These are phyloP conservation scores for Griposia aprilina DNA, from an alignment of 2,888 invertebrate species.

Conservation along the genomic window DNA sequence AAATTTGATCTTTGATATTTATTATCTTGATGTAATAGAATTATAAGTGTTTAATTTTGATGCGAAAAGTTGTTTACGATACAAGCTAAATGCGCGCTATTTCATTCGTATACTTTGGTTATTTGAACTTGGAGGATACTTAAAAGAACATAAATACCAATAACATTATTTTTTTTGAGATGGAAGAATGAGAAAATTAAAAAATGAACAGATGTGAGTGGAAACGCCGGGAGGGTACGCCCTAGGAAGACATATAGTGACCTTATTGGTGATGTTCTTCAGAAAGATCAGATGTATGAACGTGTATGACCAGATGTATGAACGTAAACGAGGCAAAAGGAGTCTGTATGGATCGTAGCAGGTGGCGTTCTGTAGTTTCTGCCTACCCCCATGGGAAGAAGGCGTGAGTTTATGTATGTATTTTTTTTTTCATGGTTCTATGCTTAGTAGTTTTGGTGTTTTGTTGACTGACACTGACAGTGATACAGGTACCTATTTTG, in stretches of 20 bases:
- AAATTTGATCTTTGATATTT: conserved; percentile 52
- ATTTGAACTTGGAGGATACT: background rate
- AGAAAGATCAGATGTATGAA: too few species aligned
- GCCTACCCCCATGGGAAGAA: too few species aligned
- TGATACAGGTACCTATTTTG: background rate
- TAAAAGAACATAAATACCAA: background rate
- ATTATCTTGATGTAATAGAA: conserved; percentile 36
- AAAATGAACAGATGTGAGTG: too few species aligned
- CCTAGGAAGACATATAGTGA: too few species aligned
- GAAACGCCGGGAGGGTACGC: too few species aligned
- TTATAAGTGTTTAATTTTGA: conserved; percentile 18
- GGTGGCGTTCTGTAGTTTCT: too few species aligned
- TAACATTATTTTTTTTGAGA: background rate
- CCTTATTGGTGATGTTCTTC: too few species aligned
- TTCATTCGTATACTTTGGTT: background rate
- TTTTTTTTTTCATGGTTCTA: background rate
- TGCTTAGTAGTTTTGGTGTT: background rate
- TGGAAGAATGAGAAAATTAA: too few species aligned
- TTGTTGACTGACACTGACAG: background rate
- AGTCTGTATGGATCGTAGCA: too few species aligned
- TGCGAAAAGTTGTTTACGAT: background rate
- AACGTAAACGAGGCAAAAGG: too few species aligned
- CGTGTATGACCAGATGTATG: too few species aligned
- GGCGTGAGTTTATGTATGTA: too few species aligned
- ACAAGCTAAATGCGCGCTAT: background rate